Base-by-base conservation (phyloP, 92 coral and sea anemone species). In the Heteractis magnifica region DNA sequence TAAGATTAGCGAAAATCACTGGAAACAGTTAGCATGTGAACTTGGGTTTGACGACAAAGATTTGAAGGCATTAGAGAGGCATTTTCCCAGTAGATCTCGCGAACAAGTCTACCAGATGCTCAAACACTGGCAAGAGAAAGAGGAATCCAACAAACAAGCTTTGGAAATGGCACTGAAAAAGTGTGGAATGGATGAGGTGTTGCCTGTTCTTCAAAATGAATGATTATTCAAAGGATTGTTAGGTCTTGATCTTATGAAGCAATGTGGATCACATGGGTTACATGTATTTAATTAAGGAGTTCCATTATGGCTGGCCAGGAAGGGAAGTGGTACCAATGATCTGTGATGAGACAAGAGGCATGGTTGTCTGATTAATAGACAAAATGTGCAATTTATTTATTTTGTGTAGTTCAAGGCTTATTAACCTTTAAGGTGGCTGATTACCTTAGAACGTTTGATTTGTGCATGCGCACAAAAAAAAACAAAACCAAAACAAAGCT, bases 21-120 rank as follows among this genome's bases (percentile, higher is more conserved):
- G 97, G 97, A 23, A 64, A 19, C 93, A 89, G 59, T 75, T 89
- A 73, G 94, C 97, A 52, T 77, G 53, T 19, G 80, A 88, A 68
- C 97, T 93, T 18, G 94, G 94, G 21, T 79, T 91, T 60, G 78
- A 71, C 48, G 94, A 89, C 76, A 86, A 72, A 64, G 94, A 89
- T 41, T 75, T 86, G 26, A 87, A 86, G 62, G 81, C 77, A 14
- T 23, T 90, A 20, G 71, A 80, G 78, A 85, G 76, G 52, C 87
- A 89, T 48, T 91, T 84, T 74, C 94, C 94, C 0, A 85, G 86
- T 26, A 89, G 97, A 49, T 85, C 91, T 23, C 84, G 93, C 56
- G 94, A 91, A 87, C 97, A 93, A 76, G 86, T 76, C 7, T 87
- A 89, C 72, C 93, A 89, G 75, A 83, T 93, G 86, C 81, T 93